Evolutionary conservation across 1,140 invertebrate genomes (phyloP).

Genomic region (Lordiphosa collinella): DNA sequence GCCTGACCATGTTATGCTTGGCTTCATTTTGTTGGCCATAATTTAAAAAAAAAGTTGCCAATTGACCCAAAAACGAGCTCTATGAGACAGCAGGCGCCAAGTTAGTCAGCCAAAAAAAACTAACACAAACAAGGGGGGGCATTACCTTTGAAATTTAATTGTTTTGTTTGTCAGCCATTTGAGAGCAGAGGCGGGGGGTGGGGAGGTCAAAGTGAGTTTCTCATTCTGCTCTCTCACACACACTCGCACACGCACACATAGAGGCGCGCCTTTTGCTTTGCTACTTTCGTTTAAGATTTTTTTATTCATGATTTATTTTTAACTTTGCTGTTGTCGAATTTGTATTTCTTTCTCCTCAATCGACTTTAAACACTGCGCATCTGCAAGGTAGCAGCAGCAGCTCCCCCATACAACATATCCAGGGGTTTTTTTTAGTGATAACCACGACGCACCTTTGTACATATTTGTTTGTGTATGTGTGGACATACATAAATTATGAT

Average conservation of each 20-base stretch:
- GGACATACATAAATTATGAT: too few relatives aligned
- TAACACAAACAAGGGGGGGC: background rate
- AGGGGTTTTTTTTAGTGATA: too few relatives aligned
- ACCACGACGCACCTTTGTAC: too few relatives aligned
- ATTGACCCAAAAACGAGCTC: conserved; percentile 68
- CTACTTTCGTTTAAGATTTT: conserved; percentile 33
- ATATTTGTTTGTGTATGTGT: too few relatives aligned
- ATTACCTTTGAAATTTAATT: too few relatives aligned
- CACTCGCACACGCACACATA: conserved; percentile 18
- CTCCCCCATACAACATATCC: too few relatives aligned
- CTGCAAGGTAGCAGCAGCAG: background rate
- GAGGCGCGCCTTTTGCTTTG: conserved; percentile 35
- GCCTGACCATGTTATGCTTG: conserved; percentile 29
- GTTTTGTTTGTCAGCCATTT: too few relatives aligned
- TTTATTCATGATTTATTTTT: conserved; percentile 76
- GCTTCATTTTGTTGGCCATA: conserved; percentile 38
- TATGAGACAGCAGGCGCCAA: background rate
- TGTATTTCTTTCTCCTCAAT: conserved; percentile 33
- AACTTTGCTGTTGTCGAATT: conserved; percentile 49
- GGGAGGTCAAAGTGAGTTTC: background rate
- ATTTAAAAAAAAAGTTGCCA: conserved; percentile 44
- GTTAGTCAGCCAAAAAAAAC: conserved; percentile 17
- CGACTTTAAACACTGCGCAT: conserved; percentile 5
- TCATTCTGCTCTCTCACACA: background rate
- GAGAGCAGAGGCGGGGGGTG: too few relatives aligned